Percentiles rank a stretch among this genome's conserved stretches.
These are phyloP conservation scores for Corythornis cristatus DNA, from an alignment of 2,113 vertebrate genomes.

Conservation along the genomic window DNA sequence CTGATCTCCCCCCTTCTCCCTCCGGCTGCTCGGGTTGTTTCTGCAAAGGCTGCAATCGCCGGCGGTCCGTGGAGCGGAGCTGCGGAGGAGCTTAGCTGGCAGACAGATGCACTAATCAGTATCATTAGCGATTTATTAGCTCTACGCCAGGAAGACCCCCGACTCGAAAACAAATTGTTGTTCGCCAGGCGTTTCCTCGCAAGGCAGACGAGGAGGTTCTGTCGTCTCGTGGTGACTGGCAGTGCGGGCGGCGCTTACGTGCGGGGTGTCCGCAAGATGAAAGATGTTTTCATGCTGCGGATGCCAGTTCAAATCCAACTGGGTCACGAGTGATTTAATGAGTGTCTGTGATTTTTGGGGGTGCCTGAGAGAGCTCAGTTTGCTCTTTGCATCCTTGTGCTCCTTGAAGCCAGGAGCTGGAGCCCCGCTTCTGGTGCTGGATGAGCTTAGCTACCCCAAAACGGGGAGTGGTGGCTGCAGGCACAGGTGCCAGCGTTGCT, in stretches of 20 bases:
- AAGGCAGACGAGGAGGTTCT: background rate
- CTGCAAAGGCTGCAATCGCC: background rate
- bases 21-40: background rate
- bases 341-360: background rate
- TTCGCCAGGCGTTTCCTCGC: background rate
- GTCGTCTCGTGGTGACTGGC: background rate
- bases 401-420: fast-evolving
- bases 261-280: background rate
- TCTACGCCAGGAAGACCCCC: background rate
- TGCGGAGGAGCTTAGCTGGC: background rate
- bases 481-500: fast-evolving
- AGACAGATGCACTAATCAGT: conserved; percentile 2
- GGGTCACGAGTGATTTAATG: conserved; percentile 54
- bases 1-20: background rate
- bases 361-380: background rate
- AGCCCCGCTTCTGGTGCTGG: fast-evolving
- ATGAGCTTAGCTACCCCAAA: background rate
- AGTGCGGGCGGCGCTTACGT: background rate
- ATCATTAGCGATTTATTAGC: conserved; percentile 26
- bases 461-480: fast-evolving
- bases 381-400: background rate
- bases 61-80: background rate
- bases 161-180: background rate
- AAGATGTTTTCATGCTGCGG: background rate
- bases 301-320: conserved; percentile 31